Base-by-base conservation (phyloP, 2,113 vertebrate species). In the Scytalopus superciliaris region DNA sequence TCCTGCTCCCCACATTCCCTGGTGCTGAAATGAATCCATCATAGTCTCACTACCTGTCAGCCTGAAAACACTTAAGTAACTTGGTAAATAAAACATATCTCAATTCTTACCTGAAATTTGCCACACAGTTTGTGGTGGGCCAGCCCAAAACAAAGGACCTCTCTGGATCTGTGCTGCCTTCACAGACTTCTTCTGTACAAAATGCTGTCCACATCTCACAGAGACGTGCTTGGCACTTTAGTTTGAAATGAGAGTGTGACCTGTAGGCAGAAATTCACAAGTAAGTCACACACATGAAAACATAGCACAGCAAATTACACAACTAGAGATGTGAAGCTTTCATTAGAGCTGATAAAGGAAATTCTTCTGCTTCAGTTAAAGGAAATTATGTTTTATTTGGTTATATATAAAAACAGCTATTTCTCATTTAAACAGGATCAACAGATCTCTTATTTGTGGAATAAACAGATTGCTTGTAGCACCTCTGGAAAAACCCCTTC, bases 51-150 rank as follows among this genome's bases (percentile, higher is more conserved):
- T 35, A 78, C 12, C n/a, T 44, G 27, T 18, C 49, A 68, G n/a
- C 19, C 39, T 62, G 27, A 42, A 83, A 74, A 57, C 9, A 74
- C 52, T 31, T 50, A 23, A 15, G 8, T 30, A 57, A 87, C 33
- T 70, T 72, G 30, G 10, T 33, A 92, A 92, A 39, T 31, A 73
- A 80, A 73, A 70, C 8, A 10, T 28, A 52, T 31, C 19, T 19
- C 5, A 27, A 5, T 44, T 95, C 95, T 84, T 98, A 99, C 99
- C 99, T 99, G 98, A 99, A 99, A 52, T 98, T 98, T 68, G 98
- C 99, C 91, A 99, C 99, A n/a, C 98, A 99, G 98, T 99, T 99
- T 91, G 98, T 98, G 11, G 98, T 99, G 78, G 99, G 99, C 99
- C 99, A 99, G 87, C 99, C 99, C 97, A 99, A 93, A 92, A 99